A percentile compares a stretch with the other conserved stretches of the same genome.
Conservation (phyloP, 1,140 invertebrate species). For the Danaus plexippus region DNA sequence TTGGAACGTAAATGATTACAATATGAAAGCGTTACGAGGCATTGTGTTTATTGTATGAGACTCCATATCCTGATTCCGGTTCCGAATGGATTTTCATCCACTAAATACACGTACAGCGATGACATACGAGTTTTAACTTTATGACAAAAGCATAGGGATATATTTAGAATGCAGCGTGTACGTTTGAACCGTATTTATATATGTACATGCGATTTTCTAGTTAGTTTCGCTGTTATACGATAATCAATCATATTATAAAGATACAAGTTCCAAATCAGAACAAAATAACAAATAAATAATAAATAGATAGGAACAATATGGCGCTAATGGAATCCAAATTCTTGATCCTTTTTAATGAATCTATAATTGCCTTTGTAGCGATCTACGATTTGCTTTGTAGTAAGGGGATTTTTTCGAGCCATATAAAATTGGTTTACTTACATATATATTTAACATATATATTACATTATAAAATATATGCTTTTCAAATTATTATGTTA, state of each 20-base stretch:
- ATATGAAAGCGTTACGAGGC: background rate
- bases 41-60: conserved; percentile 9
- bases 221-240: too few species aligned
- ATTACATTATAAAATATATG: too few species aligned
- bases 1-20: too few species aligned
- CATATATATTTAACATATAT: too few species aligned
- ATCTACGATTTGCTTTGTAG: too few species aligned
- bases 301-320: conserved; percentile 7
- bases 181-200: conserved; percentile 1
- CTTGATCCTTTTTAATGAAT: conserved; percentile 8
- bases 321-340: conserved; percentile 13
- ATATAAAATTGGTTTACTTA: too few species aligned
- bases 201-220: too few species aligned
- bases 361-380: background rate
- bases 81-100: conserved; percentile 4
- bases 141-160: background rate
- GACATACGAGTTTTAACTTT: conserved; percentile 1
- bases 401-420: too few species aligned
- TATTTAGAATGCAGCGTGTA: background rate
- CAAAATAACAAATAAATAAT: conserved; percentile 1
- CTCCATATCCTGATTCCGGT: background rate
- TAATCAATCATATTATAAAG: too few species aligned
- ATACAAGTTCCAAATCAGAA: conserved; percentile 1
- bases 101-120: background rate
- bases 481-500: too few species aligned